Percentiles rank a stretch among this genome's conserved stretches.
Evolutionary conservation across 30 jellyfish, hydroid and myxozoan species (phyloP).

Genomic region (Aurelia sp.): DNA sequence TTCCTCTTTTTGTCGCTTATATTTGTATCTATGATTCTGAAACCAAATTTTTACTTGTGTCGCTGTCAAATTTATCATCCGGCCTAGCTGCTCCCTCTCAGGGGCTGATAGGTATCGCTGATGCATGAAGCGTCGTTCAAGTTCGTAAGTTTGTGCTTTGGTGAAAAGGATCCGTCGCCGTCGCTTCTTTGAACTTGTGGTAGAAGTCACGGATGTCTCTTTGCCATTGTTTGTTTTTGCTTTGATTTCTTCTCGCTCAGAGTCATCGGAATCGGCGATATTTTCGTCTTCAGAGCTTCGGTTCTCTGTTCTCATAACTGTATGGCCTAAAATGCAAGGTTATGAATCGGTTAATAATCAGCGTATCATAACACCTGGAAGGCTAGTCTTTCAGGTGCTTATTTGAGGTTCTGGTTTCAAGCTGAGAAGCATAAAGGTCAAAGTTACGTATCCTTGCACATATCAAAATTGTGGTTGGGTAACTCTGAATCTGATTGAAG

Average conservation of each 20-base stretch:
- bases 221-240: constrained; percentile 16
- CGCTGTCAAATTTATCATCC: constrained; percentile 76
- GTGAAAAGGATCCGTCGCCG: constrained; percentile 81
- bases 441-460: too few species aligned
- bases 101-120: constrained; percentile 89
- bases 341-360: neutral
- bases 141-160: constrained; percentile 78
- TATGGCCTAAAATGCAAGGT: constrained; percentile 6
- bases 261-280: constrained; percentile 40
- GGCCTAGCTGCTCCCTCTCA: constrained; percentile 86
- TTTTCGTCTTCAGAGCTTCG: constrained; percentile 30
- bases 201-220: constrained; percentile 40
- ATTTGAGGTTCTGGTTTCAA: too few species aligned
- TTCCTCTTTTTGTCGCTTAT: constrained; percentile 82
- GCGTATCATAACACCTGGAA: too few species aligned
- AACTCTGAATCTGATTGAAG: too few species aligned
- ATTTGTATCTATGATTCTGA: constrained; percentile 83
- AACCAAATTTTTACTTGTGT: constrained; percentile 89
- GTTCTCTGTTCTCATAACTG: neutral
- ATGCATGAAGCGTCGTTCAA: constrained; percentile 79
- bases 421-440: too few species aligned
- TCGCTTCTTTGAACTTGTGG: constrained; percentile 63
- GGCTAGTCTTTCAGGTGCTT: too few species aligned
- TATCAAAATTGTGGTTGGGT: too few species aligned
- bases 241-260: constrained; percentile 23